These are phyloP conservation scores for Drosophila maculinotata DNA, from an alignment of 2,888 invertebrate genomes.

Conservation along the genomic window DNA sequence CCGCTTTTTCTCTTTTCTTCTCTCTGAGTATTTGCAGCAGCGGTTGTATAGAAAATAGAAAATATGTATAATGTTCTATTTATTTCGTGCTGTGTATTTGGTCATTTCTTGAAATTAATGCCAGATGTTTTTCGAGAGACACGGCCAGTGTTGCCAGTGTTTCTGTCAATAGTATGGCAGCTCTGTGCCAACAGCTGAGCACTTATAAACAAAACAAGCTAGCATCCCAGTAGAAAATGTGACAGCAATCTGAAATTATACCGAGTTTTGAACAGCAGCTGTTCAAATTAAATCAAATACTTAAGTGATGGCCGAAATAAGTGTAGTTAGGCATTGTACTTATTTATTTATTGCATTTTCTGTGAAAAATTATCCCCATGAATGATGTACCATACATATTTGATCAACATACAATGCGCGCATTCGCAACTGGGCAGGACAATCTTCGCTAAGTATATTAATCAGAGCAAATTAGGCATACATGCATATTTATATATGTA, in stretches of 20 bases:
- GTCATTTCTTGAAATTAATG: constrained; percentile 54
- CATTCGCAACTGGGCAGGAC: not conserved
- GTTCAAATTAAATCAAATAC: not conserved
- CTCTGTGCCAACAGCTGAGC: constrained; percentile 46
- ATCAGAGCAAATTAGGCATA: not conserved
- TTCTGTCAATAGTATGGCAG: constrained; percentile 36
- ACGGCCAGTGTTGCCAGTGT: constrained; percentile 34
- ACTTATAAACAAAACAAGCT: constrained; percentile 37
- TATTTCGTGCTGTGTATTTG: constrained; percentile 45
- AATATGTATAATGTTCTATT: constrained; percentile 32
- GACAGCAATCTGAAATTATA: not conserved
- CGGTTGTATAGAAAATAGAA: constrained; percentile 21
- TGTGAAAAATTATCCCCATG: too few species aligned
- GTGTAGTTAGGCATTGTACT: not conserved
- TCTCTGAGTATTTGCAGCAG: too few species aligned
- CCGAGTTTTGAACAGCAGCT: not conserved
- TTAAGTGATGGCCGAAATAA: not conserved
- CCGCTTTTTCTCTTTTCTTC: constrained; percentile 22
- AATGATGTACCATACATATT: not conserved
- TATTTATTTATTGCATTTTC: too few species aligned
- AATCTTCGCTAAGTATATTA: not conserved
- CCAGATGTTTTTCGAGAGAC: constrained; percentile 55
- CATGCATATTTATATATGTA: not conserved
- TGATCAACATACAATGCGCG: not conserved
- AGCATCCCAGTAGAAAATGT: constrained; percentile 39